These are phyloP conservation scores for Chelonoidis abingdonii DNA, from an alignment of 2,113 vertebrate species.

Conservation along the genomic window DNA sequence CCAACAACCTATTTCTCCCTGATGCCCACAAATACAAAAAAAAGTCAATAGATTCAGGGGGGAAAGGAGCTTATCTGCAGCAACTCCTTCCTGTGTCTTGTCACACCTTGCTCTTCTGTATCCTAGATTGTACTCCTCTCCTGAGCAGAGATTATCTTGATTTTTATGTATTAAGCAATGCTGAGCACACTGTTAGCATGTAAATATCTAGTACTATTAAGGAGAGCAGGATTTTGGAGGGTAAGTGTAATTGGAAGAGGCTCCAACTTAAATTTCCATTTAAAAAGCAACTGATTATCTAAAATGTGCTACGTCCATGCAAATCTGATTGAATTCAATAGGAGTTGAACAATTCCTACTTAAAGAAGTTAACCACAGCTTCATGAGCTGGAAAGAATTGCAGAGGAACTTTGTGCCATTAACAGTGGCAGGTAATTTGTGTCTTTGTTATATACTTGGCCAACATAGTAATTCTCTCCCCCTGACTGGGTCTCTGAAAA, in stretches of 20 bases:
- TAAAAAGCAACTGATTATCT: neutral
- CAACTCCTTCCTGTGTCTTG: neutral
- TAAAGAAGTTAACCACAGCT: conserved; percentile 41
- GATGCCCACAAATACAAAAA: neutral
- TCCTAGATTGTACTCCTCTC: neutral
- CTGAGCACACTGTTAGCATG: neutral
- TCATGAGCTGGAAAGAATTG: neutral
- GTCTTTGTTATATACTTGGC: conserved; percentile 20
- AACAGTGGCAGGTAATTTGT: neutral
- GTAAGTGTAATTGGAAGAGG: neutral
- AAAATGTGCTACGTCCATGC: neutral
- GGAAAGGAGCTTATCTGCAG: neutral
- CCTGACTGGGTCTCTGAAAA: conserved; percentile 20
- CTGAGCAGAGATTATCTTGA: neutral
- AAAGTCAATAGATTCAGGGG: neutral
- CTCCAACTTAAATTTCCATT: neutral
- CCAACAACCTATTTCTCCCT: neutral
- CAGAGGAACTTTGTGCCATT: neutral
- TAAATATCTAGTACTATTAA: neutral
- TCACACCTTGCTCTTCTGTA: neutral
- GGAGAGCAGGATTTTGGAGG: neutral
- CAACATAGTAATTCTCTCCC: conserved; percentile 26
- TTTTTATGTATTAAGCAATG: neutral
- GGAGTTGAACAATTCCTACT: conserved; percentile 39
- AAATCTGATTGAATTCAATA: conserved; percentile 13